A percentile compares a stretch with the other conserved stretches of the same genome.
These are phyloP conservation scores for Phrynocephalus vlangalii DNA, from an alignment of 2,797 vertebrate genomes.

Conservation along the genomic window DNA sequence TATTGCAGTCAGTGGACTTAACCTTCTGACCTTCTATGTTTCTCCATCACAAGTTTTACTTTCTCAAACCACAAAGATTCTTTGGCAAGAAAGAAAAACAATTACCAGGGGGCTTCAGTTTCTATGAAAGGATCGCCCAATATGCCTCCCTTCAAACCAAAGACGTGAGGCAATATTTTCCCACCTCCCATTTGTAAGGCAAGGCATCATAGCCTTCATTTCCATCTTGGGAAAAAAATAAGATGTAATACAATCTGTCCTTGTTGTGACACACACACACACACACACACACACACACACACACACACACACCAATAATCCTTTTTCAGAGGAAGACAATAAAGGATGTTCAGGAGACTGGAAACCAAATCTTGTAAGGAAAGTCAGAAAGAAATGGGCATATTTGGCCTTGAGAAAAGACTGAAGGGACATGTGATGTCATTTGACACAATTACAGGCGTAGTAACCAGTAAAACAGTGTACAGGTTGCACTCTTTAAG, in stretches of 20 bases:
- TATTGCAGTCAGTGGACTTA: conserved; percentile 60
- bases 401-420: no score
- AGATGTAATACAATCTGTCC: conserved; percentile 6
- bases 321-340: no score
- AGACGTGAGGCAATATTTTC: conserved; percentile 39
- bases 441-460: no score
- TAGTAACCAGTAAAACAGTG: not conserved
- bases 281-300: no score
- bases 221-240: conserved; percentile 29
- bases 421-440: no score
- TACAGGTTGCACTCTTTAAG: not conserved
- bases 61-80: conserved; percentile 39
- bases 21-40: conserved; percentile 42
- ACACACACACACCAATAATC: no score
- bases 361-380: no score
- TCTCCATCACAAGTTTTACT: conserved; percentile 32
- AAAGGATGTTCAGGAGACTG: no score
- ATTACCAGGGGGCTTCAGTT: conserved; percentile 12
- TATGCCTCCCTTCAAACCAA: not conserved
- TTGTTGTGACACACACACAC: no score
- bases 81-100: conserved; percentile 40
- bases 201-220: not conserved
- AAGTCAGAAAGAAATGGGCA: no score
- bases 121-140: conserved; percentile 31
- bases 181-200: not conserved